These are phyloP conservation scores for Electrona antarctica DNA, from an alignment of 2,113 vertebrate species.

Conservation along the genomic window DNA sequence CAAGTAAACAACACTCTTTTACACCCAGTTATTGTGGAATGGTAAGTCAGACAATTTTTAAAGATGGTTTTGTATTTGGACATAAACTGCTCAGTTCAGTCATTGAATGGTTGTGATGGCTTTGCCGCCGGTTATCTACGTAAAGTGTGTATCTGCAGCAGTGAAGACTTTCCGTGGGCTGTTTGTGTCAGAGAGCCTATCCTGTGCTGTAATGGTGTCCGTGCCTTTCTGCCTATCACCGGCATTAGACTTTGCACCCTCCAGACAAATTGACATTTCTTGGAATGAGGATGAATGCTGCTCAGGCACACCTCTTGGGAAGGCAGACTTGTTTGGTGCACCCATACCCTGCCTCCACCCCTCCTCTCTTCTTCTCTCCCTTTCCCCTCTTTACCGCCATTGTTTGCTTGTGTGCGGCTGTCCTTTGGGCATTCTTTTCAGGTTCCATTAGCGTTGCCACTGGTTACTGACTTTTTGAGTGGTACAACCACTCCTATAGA, in stretches of 20 bases:
- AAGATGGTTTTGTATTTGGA: not conserved
- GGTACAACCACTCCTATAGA: no score
- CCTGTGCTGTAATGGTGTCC: conserved; percentile 55
- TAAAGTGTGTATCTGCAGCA: conserved; percentile 21
- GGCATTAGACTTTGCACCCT: conserved; percentile 58
- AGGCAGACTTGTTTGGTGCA: conserved; percentile 43
- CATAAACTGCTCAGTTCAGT: not conserved
- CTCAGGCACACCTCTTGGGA: conserved; percentile 51
- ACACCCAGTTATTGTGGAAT: conserved; percentile 92
- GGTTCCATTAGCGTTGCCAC: conserved; percentile 25
- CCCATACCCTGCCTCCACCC: not conserved
- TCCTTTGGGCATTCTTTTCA: conserved; percentile 7
- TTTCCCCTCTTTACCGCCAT: not conserved
- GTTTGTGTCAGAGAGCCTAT: conserved; percentile 14
- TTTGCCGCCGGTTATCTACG: no score
- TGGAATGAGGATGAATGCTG: conserved; percentile 65
- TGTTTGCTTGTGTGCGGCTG: not conserved
- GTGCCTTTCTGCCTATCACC: conserved; percentile 58
- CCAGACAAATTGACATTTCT: conserved; percentile 66
- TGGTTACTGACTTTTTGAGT: conserved; percentile 15
- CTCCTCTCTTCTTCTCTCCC: conserved; percentile 12
- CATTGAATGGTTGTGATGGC: not conserved
- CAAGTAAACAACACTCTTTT: conserved; percentile 87
- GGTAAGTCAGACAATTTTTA: conserved; percentile 77
- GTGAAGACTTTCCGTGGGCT: conserved; percentile 7